Base-by-base conservation (phyloP, 2,888 invertebrate genomes). In the Plagiodera versicolora region DNA sequence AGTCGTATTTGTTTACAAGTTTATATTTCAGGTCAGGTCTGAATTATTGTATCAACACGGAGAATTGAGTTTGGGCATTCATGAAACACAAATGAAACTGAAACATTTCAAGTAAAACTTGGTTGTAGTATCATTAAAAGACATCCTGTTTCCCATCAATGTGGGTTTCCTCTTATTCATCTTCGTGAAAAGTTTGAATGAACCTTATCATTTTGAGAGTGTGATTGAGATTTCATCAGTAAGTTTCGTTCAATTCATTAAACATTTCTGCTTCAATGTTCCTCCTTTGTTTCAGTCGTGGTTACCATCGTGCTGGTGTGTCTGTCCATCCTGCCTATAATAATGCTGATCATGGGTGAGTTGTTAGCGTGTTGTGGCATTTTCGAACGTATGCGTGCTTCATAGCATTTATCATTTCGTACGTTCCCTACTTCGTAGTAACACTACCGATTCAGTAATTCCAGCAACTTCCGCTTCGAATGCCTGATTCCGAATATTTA, bases 291-390 rank as follows among this genome's bases (percentile, higher is more conserved):
- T 78, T 54, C 85, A 89, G 89, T 88, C 77, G 77, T 89, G 62
- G 89, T 89, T 79, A 89, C 89, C 1, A 84, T 89, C 67, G 85
- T 88, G 67, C 83, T 91, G 70, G 85, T 85, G 45, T 85, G 86
- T 72, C 80, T 90, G 54, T 86, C 88, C 1, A 83, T 88, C n/a
- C 79, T 91, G 67, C 90, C 90, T 17, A 83, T 90, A 57, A 81
- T 89, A 66, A 91, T 91, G 90, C 83, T 90, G 66, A 89, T 90
- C 57, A 87, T 90, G 83, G 90, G 90, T 90, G 77, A 88, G 89
- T 84, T 24, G 24, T 50, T 51, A 14, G 47, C 47, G 55, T 55
- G 55, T 55, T 32, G 20, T 30, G 28, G n/a, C n/a, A n/a, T 45
- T 53, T 16, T 55, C 51, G 53, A 9, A 18, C 44, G 47, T 32